These are phyloP conservation scores for Motacilla tschutschensis DNA, from an alignment of 2,113 vertebrate species.

Conservation along the genomic window DNA sequence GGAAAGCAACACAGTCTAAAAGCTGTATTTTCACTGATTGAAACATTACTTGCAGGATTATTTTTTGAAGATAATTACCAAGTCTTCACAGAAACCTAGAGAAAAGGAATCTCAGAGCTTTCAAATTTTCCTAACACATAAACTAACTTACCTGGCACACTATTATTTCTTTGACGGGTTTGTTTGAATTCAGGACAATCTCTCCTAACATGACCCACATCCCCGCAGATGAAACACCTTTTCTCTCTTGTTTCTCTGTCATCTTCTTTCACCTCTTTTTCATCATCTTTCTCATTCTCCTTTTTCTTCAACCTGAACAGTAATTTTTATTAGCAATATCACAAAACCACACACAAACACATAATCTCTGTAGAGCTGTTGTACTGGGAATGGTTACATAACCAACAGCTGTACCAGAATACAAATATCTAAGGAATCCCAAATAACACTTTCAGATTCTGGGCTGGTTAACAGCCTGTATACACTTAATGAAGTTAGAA, in stretches of 20 bases:
- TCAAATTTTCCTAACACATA: background rate
- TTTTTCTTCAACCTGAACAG: slow-evolving; percentile 92
- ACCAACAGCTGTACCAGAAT: background rate
- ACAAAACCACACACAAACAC: slow-evolving; percentile 1
- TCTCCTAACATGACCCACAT: slow-evolving; percentile 90
- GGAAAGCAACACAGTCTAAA: background rate
- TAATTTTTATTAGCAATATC: slow-evolving; percentile 42
- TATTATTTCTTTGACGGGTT: slow-evolving; percentile 84
- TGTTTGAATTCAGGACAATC: slow-evolving; percentile 94
- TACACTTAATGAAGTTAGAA: background rate
- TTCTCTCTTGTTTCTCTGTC: slow-evolving; percentile 89
- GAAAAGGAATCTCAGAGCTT: background rate
- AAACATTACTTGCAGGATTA: background rate
- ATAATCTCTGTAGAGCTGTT: background rate
- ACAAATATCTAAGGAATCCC: background rate
- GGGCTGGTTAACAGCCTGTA: background rate
- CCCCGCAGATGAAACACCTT: slow-evolving; percentile 95
- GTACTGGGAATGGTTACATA: background rate
- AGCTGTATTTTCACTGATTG: background rate
- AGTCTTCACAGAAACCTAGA: background rate
- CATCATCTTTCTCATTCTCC: slow-evolving; percentile 92
- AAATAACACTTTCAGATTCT: background rate
- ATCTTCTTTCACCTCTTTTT: slow-evolving; percentile 88
- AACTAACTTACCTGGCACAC: slow-evolving; percentile 70
- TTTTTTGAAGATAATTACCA: background rate